Conservation (phyloP, 2,888 invertebrate genomes). For the Gymnoscelis rufifasciata region DNA sequence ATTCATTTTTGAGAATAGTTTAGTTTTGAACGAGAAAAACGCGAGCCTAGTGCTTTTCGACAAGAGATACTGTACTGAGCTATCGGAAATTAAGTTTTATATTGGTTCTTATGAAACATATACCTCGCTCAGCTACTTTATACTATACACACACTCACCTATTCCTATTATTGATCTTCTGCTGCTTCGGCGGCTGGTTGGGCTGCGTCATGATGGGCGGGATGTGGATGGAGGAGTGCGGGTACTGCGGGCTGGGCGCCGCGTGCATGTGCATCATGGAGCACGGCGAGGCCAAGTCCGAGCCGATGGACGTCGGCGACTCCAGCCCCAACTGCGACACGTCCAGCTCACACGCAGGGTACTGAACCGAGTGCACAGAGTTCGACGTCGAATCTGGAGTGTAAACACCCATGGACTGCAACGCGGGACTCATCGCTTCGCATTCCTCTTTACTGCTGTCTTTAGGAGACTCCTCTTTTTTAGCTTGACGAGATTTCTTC, state of each 20-base stretch:
- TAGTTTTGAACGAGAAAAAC: too few species aligned
- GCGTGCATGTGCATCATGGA: constrained; percentile 82
- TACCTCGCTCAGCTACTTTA: too few species aligned
- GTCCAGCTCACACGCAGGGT: constrained; percentile 89
- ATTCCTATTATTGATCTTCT: constrained; percentile 71
- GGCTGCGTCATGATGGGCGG: constrained; percentile 75
- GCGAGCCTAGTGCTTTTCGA: too few species aligned
- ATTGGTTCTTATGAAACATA: too few species aligned
- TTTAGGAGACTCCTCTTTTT: constrained; percentile 67
- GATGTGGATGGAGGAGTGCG: constrained; percentile 73
- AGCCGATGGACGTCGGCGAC: constrained; percentile 92
- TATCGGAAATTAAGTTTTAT: too few species aligned
- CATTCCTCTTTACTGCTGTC: constrained; percentile 64
- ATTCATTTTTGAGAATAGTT: too few species aligned
- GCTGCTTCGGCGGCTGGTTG: constrained; percentile 70
- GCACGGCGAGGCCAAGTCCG: constrained; percentile 90
- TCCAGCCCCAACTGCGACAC: constrained; percentile 91
- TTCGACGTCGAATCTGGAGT: constrained; percentile 91
- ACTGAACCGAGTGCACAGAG: constrained; percentile 88
- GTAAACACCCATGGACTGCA: constrained; percentile 91
- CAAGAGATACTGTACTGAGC: too few species aligned
- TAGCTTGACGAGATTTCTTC: constrained; percentile 61
- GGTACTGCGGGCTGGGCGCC: constrained; percentile 78
- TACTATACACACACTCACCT: constrained; percentile 52
- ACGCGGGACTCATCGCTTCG: constrained; percentile 76